These are phyloP conservation scores for Laticauda laticaudata DNA, from an alignment of 2,113 vertebrate species.

Conservation along the genomic window DNA sequence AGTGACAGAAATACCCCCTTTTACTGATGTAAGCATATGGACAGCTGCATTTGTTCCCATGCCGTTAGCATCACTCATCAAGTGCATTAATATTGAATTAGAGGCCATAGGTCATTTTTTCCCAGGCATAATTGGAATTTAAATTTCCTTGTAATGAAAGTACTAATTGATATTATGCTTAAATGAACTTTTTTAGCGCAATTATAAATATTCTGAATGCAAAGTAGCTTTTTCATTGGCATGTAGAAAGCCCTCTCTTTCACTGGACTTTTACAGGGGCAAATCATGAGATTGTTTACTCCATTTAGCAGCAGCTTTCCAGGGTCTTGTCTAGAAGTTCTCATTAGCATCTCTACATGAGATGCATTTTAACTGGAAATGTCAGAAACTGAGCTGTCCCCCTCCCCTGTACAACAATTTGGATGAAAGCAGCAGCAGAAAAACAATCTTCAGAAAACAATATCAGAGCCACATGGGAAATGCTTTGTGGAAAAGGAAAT, in stretches of 20 bases:
- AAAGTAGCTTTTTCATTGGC: constrained; percentile 59
- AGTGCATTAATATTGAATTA: constrained; percentile 87
- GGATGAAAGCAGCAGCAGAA: background rate
- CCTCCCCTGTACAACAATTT: background rate
- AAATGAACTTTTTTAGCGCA: constrained; percentile 81
- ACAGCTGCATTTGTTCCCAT: constrained; percentile 66
- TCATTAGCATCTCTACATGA: background rate
- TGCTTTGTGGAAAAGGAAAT: background rate
- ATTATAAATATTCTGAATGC: constrained; percentile 78
- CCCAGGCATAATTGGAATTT: constrained; percentile 91
- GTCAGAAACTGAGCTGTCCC: background rate
- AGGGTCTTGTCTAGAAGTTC: background rate
- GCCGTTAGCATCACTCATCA: constrained; percentile 82
- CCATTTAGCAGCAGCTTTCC: background rate
- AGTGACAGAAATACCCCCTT: constrained; percentile 43
- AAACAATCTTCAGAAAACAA: background rate
- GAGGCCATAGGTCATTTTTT: constrained; percentile 78
- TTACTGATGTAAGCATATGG: constrained; percentile 56
- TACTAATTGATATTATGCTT: constrained; percentile 87
- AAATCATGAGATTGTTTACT: background rate
- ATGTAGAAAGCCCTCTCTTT: background rate
- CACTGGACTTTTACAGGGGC: background rate
- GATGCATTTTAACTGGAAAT: background rate
- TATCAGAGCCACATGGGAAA: background rate
- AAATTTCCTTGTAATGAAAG: constrained; percentile 85